A percentile compares a stretch with the other conserved stretches of the same genome.
phyloP scores from a whole-genome alignment of 2,888 invertebrate species.

The Drosophila dives region DNA sequence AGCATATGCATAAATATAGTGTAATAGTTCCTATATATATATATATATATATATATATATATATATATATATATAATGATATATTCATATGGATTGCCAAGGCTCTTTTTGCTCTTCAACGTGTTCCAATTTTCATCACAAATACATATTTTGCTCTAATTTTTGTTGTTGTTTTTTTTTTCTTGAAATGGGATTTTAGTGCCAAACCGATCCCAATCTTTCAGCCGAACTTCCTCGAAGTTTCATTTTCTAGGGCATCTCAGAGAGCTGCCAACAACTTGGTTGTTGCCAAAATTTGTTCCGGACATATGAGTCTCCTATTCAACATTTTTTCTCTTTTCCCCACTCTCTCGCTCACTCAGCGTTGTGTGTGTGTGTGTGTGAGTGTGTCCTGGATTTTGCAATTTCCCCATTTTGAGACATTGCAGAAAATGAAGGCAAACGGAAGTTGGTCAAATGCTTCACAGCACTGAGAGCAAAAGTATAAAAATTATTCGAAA shows the following conservation, averaged over 20 bases:
- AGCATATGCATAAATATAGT: background rate
- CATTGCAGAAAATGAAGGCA: conserved; percentile 35
- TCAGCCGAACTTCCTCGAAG: conserved; percentile 18
- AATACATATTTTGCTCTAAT: background rate
- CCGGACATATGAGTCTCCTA: conserved; percentile 12
- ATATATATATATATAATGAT: too few species aligned
- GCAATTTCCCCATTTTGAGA: conserved; percentile 54
- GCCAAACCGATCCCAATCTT: conserved; percentile 5
- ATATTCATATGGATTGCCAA: background rate
- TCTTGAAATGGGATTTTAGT: background rate
- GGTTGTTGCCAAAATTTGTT: conserved; percentile 42
- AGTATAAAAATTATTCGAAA: conserved; percentile 24
- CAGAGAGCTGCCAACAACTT: conserved; percentile 3
- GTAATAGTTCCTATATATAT: background rate
- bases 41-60: too few species aligned
- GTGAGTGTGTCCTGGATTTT: conserved; percentile 30
- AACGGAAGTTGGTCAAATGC: conserved; percentile 59
- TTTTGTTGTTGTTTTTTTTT: background rate
- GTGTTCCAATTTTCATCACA: background rate
- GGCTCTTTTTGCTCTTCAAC: background rate
- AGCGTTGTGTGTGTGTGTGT: conserved; percentile 1
- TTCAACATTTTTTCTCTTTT: background rate
- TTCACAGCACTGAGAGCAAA: conserved; percentile 34
- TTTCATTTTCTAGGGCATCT: conserved; percentile 34
- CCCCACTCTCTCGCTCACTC: background rate